Evolutionary conservation across 2,113 vertebrate genomes (phyloP).

Genomic region (Xiphias gladius): DNA sequence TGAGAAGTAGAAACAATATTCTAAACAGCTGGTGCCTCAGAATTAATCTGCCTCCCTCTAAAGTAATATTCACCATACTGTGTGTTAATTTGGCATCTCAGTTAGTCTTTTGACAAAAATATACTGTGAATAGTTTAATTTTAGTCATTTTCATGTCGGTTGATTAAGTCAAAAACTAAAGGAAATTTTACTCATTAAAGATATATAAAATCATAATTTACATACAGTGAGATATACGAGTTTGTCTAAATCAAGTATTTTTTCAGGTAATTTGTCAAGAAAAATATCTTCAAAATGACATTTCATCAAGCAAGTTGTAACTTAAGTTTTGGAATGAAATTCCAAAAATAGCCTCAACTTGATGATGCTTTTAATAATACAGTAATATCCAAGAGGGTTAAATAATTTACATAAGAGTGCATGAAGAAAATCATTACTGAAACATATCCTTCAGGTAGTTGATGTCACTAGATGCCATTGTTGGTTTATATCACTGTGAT

Average conservation of each 20-base stretch:
- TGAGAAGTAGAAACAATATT: background rate
- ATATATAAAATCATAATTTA: background rate
- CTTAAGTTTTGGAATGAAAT: background rate
- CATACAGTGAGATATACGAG: background rate
- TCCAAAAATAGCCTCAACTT: slow-evolving; percentile 12
- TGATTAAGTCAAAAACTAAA: background rate
- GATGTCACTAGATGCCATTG: background rate
- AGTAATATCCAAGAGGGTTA: slow-evolving; percentile 4
- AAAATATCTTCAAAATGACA: background rate
- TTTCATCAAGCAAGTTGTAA: background rate
- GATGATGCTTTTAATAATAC: slow-evolving; percentile 38
- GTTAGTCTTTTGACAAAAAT: background rate
- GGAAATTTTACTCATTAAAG: background rate
- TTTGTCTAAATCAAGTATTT: background rate
- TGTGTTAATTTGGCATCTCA: background rate
- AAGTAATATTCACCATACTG: slow-evolving; percentile 16
- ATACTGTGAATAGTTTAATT: background rate
- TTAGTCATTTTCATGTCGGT: background rate
- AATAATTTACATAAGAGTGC: slow-evolving; percentile 18
- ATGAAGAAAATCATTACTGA: background rate
- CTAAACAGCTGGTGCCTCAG: background rate
- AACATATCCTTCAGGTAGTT: too few species aligned
- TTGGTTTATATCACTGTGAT: background rate
- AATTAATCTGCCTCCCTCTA: slow-evolving; percentile 10
- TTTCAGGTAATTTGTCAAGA: background rate